phyloP scores from a whole-genome alignment of 2,888 invertebrate species.

The Diplazon laetatorius region DNA sequence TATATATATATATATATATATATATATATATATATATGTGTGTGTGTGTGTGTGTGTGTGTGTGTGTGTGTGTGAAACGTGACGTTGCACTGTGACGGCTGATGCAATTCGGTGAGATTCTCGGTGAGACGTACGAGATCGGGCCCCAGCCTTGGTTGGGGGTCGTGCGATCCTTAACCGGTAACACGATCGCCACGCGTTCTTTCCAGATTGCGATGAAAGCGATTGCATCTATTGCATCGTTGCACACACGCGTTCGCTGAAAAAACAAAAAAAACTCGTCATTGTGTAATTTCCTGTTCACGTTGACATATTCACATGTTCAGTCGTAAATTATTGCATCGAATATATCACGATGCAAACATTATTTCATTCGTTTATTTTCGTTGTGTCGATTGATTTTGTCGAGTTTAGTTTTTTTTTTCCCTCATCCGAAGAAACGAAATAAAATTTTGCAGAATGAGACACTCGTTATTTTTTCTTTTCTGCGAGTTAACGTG shows the following conservation, averaged over 20 bases:
- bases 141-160: conserved; percentile 18
- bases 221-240: not conserved
- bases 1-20: no score
- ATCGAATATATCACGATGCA: no score
- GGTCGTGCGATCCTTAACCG: conserved; percentile 29
- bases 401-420: no score
- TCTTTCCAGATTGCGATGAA: conserved; percentile 18
- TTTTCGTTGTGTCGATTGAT: no score
- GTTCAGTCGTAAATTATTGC: no score
- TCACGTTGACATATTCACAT: not conserved
- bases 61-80: no score
- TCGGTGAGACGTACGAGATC: conserved; percentile 35
- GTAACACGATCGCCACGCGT: conserved; percentile 2
- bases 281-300: not conserved
- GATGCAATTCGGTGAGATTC: conserved; percentile 56
- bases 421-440: no score
- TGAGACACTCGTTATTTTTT: no score
- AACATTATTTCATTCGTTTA: no score
- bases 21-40: not conserved
- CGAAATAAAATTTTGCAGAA: no score
- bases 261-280: not conserved
- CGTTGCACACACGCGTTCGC: no score
- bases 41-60: not conserved
- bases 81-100: conserved; percentile 42
- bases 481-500: no score